phyloP scores from a whole-genome alignment of 2,113 vertebrate genomes.

The cattle (Bos taurus) region ARS-UCD2.0 NC_037331.1:90362501-90363000 shows the following conservation, averaged over 20 bases:
- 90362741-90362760: background rate
- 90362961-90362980: background rate
- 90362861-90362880: background rate
- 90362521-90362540: background rate
- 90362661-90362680: background rate
- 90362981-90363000: background rate
- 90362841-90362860: background rate
- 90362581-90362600: background rate
- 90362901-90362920: background rate
- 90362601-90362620: background rate
- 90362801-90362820: background rate
- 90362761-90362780: background rate
- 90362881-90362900: background rate
- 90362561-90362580: background rate
- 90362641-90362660: background rate
- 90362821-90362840: background rate
- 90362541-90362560: background rate
- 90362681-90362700: background rate
- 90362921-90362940: fast-evolving
- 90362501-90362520: background rate
- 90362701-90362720: background rate
- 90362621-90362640: background rate
- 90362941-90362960: background rate
- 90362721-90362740: background rate
- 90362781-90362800: background rate